Percentiles rank a stretch among this genome's conserved stretches.
These are phyloP conservation scores for Notoglanidium macrostoma DNA, from an alignment of 2,797 vertebrate species.

Conservation along the genomic window DNA sequence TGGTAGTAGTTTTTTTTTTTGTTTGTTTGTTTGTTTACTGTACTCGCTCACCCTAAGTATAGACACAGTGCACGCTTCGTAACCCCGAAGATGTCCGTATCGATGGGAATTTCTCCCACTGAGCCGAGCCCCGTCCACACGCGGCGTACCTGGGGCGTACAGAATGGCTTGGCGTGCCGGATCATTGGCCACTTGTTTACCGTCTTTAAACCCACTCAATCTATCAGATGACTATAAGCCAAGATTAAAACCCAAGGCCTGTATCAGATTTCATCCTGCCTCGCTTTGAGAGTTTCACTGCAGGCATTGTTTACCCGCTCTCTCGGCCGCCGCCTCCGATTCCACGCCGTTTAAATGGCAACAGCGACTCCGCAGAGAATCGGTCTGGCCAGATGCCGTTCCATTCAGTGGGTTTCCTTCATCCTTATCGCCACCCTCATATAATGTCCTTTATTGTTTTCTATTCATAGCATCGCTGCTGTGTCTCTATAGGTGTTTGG, in stretches of 20 bases:
- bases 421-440: slow-evolving; percentile 47
- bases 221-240: slow-evolving; percentile 6
- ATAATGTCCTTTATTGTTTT: slow-evolving; percentile 57
- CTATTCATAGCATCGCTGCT: slow-evolving; percentile 52
- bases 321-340: neutral
- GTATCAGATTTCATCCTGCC: neutral
- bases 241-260: slow-evolving; percentile 12
- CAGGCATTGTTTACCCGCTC: slow-evolving; percentile 8
- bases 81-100: neutral
- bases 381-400: slow-evolving; percentile 15
- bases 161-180: neutral
- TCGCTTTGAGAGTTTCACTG: neutral
- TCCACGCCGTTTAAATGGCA: slow-evolving; percentile 2
- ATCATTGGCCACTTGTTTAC: neutral
- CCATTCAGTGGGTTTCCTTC: slow-evolving; percentile 47
- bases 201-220: neutral
- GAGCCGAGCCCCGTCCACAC: neutral
- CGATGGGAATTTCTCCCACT: neutral
- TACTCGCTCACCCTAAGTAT: neutral
- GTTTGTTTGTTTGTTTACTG: neutral
- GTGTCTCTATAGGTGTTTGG: slow-evolving; percentile 8
- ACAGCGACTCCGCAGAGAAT: slow-evolving; percentile 20
- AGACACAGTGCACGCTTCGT: neutral
- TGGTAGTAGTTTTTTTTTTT: too few species aligned
- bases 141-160: neutral